These are phyloP conservation scores for Enteromius trimaculatus DNA, from an alignment of 2,797 vertebrate genomes.

Conservation along the genomic window DNA sequence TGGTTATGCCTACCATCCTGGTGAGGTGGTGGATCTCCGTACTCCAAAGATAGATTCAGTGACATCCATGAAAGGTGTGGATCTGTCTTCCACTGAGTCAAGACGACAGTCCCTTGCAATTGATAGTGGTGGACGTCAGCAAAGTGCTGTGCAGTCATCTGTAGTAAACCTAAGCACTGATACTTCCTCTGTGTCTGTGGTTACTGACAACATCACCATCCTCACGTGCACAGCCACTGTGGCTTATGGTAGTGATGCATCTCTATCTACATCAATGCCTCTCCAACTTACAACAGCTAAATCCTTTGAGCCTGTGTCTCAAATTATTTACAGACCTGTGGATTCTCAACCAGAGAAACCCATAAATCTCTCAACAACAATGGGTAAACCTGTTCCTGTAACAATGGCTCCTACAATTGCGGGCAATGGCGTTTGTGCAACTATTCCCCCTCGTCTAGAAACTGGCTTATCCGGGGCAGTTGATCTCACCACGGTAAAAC, in stretches of 20 bases:
- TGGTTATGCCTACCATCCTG: conserved; percentile 77
- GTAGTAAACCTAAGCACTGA: conserved; percentile 92
- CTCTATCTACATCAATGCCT: conserved; percentile 79
- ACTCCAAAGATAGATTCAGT: conserved; percentile 86
- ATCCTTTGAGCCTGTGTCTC: conserved; percentile 83
- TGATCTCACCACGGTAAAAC: conserved; percentile 92
- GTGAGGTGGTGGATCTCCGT: conserved; percentile 93
- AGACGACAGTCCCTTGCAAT: conserved; percentile 77
- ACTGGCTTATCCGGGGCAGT: conserved; percentile 83
- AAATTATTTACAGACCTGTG: conserved; percentile 80
- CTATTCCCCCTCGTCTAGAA: conserved; percentile 70
- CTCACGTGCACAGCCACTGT: conserved; percentile 85
- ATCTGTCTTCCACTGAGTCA: conserved; percentile 86
- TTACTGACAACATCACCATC: conserved; percentile 83
- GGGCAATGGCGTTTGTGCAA: conserved; percentile 83
- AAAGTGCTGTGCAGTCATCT: conserved; percentile 90
- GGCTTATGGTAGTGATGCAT: conserved; percentile 73
- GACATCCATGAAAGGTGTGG: conserved; percentile 83
- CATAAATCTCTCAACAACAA: conserved; percentile 89
- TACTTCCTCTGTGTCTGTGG: conserved; percentile 81
- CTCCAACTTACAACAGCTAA: conserved; percentile 91
- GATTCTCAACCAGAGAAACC: conserved; percentile 87
- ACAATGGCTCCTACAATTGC: conserved; percentile 79
- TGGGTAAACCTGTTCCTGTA: conserved; percentile 75
- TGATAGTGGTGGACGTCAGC: conserved; percentile 80